phyloP scores from a whole-genome alignment of 2,888 invertebrate genomes.

The Laspeyria flexula region DNA sequence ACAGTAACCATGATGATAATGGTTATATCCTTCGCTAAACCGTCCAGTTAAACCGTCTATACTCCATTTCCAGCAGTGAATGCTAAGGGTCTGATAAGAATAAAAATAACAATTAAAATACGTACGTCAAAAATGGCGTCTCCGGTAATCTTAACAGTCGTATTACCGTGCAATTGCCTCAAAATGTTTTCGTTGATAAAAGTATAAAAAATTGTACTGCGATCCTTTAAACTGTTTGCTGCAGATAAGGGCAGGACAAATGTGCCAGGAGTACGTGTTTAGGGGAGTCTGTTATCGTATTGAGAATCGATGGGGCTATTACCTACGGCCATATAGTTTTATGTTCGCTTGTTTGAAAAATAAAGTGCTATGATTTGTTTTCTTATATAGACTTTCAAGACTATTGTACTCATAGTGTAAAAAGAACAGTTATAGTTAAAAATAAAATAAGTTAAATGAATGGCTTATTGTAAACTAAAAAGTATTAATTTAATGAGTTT shows the following conservation, averaged over 20 bases:
- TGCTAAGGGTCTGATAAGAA: too few relatives aligned
- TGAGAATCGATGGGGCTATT: slow-evolving; percentile 55
- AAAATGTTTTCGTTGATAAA: slow-evolving; percentile 7
- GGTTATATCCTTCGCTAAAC: too few relatives aligned
- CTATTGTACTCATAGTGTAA: background rate
- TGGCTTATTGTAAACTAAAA: too few relatives aligned
- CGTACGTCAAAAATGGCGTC: too few relatives aligned
- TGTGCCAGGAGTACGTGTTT: slow-evolving; percentile 52
- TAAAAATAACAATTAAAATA: too few relatives aligned
- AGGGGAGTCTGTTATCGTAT: slow-evolving; percentile 60
- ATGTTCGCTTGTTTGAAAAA: slow-evolving; percentile 29
- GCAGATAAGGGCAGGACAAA: slow-evolving; percentile 68
- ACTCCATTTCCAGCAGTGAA: background rate
- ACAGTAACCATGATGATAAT: too few relatives aligned
- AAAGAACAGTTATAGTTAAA: too few relatives aligned
- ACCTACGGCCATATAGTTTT: slow-evolving; percentile 41
- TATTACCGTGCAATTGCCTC: background rate
- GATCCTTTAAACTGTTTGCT: slow-evolving; percentile 62
- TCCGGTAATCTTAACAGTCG: background rate
- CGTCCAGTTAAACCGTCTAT: background rate
- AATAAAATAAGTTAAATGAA: too few relatives aligned
- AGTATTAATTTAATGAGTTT: too few relatives aligned
- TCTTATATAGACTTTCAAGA: background rate
- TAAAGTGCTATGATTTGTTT: slow-evolving; percentile 3
- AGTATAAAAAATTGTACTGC: slow-evolving; percentile 35